Evolutionary conservation across 2,888 invertebrate species (phyloP).

Genomic region (Branchellion lobata): DNA sequence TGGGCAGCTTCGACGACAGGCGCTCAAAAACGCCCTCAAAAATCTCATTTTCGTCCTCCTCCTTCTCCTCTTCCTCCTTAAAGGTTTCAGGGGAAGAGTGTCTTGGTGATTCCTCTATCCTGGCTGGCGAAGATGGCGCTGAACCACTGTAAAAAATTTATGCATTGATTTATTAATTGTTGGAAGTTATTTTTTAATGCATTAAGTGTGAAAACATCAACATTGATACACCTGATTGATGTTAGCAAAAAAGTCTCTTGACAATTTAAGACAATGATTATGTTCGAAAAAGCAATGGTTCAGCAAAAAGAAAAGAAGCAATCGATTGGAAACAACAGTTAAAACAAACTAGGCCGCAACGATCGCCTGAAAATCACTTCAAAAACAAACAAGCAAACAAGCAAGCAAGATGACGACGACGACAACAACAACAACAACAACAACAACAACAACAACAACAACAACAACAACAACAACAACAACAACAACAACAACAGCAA

Average conservation of each 20-base stretch:
- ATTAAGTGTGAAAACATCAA: too few species aligned
- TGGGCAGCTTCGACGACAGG: not conserved
- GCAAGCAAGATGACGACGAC: not conserved
- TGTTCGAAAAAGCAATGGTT: too few species aligned
- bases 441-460: not conserved
- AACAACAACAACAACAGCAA: too few species aligned
- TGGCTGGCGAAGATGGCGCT: slow-evolving; percentile 65
- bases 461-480: not conserved
- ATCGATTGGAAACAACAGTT: not conserved
- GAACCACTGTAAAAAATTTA: slow-evolving; percentile 64
- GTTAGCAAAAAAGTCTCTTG: too few species aligned
- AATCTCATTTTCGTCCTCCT: not conserved
- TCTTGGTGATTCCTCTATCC: slow-evolving; percentile 49
- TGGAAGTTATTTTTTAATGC: too few species aligned
- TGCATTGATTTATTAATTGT: too few species aligned
- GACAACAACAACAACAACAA: slow-evolving; percentile 11
- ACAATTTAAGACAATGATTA: too few species aligned
- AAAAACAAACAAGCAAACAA: too few species aligned
- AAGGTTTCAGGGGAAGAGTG: slow-evolving; percentile 52
- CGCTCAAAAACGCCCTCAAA: not conserved
- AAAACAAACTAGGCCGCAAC: not conserved
- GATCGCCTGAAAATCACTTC: slow-evolving; percentile 28
- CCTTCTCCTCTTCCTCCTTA: not conserved
- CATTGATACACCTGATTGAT: too few species aligned
- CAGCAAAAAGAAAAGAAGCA: too few species aligned